phyloP scores from a whole-genome alignment of 1,140 invertebrate genomes.

The Oryzaephilus surinamensis region DNA sequence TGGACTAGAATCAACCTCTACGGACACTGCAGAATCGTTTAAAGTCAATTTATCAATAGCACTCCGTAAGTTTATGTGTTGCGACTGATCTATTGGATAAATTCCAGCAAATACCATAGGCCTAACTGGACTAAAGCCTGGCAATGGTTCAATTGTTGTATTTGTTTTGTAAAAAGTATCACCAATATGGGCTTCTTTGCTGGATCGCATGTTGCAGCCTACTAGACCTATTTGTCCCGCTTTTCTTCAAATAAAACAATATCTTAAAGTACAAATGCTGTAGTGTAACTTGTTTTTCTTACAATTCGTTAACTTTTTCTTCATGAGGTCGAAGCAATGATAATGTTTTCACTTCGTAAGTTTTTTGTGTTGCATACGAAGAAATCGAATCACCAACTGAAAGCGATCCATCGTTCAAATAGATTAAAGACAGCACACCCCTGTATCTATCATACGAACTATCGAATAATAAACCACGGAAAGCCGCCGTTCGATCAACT shows the following conservation, averaged over 20 bases:
- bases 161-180: slow-evolving; percentile 64
- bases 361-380: slow-evolving; percentile 53
- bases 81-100: slow-evolving; percentile 83
- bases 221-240: slow-evolving; percentile 77
- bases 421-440: slow-evolving; percentile 74
- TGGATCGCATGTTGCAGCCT: slow-evolving; percentile 68
- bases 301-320: slow-evolving; percentile 55
- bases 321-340: slow-evolving; percentile 74
- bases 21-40: slow-evolving; percentile 87
- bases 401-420: slow-evolving; percentile 63
- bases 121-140: slow-evolving; percentile 57
- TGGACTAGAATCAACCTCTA: slow-evolving; percentile 71
- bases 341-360: slow-evolving; percentile 70
- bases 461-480: slow-evolving; percentile 84
- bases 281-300: no score
- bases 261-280: no score
- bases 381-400: slow-evolving; percentile 55
- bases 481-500: slow-evolving; percentile 46
- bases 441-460: slow-evolving; percentile 86
- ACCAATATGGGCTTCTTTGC: slow-evolving; percentile 70
- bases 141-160: slow-evolving; percentile 46
- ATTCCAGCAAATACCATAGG: slow-evolving; percentile 94
- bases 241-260: slow-evolving; percentile 39
- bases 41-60: slow-evolving; percentile 84
- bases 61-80: slow-evolving; percentile 58